These are phyloP conservation scores for Saguinus midas DNA, from an alignment of 2,113 vertebrate genomes.

Conservation along the genomic window DNA sequence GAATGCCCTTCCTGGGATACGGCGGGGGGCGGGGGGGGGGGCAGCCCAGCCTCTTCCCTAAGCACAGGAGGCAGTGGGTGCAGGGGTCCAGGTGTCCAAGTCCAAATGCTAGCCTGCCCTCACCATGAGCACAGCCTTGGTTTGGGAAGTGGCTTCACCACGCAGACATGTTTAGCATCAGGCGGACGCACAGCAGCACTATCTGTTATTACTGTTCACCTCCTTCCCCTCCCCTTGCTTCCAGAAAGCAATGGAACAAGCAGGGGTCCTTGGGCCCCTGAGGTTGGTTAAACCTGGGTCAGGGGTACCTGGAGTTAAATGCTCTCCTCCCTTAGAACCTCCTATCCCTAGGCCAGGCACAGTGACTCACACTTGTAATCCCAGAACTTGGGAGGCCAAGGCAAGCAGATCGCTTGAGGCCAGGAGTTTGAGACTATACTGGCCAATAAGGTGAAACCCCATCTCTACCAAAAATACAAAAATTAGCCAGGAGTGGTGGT, in stretches of 20 bases:
- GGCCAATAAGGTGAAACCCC: neutral
- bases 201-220: neutral
- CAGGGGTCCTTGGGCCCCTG: neutral
- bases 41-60: neutral
- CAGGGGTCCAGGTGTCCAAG: neutral
- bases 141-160: neutral
- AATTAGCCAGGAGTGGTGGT: neutral
- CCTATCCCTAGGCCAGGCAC: neutral
- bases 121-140: neutral
- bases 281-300: neutral
- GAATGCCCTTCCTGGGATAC: accelerated
- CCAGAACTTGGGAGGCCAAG: neutral
- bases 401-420: neutral
- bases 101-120: neutral
- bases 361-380: neutral
- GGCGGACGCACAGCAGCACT: neutral
- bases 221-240: neutral
- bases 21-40: no score
- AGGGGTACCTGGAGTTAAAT: neutral
- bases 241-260: neutral
- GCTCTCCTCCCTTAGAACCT: neutral
- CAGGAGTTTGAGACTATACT: neutral
- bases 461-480: neutral
- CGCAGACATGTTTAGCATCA: no score
- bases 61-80: neutral